Conservation (phyloP, 2,113 vertebrate genomes). For the Entosphenus tridentatus region DNA sequence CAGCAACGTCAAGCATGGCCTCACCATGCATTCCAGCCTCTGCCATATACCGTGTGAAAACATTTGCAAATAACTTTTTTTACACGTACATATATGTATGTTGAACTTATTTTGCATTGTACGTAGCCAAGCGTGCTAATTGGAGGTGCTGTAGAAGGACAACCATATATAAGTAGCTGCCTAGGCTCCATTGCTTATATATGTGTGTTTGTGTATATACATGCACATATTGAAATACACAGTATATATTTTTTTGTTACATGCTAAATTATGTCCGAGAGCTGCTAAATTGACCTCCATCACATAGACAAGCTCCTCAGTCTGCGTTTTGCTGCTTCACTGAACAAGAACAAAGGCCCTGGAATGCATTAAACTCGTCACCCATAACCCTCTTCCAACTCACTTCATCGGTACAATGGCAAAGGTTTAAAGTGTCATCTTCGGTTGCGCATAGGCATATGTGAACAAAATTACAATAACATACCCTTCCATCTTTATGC, state of each 20-base stretch:
- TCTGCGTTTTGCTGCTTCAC: neutral
- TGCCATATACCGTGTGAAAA: conserved; percentile 13
- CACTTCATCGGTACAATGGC: neutral
- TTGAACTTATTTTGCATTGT: too few relatives aligned
- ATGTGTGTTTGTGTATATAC: neutral
- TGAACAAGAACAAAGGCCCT: neutral
- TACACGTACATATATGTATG: too few relatives aligned
- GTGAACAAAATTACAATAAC: neutral
- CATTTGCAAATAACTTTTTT: too few relatives aligned
- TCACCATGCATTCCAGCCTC: conserved; percentile 39
- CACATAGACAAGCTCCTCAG: too few relatives aligned
- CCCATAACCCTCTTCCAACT: neutral
- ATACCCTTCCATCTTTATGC: conserved; percentile 40
- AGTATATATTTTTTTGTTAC: neutral
- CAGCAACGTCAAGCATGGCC: conserved; percentile 39
- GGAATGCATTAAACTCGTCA: neutral
- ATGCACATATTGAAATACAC: neutral
- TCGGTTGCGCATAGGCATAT: neutral
- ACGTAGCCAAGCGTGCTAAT: too few relatives aligned
- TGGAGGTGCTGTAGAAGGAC: too few relatives aligned
- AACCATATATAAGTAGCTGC: too few relatives aligned
- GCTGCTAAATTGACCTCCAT: too few relatives aligned
- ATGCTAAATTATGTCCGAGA: too few relatives aligned
- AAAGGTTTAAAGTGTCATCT: neutral
- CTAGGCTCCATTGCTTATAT: too few relatives aligned